Evolutionary conservation across 1,140 invertebrate genomes (phyloP).

Genomic region (Drosophila ficusphila): DNA sequence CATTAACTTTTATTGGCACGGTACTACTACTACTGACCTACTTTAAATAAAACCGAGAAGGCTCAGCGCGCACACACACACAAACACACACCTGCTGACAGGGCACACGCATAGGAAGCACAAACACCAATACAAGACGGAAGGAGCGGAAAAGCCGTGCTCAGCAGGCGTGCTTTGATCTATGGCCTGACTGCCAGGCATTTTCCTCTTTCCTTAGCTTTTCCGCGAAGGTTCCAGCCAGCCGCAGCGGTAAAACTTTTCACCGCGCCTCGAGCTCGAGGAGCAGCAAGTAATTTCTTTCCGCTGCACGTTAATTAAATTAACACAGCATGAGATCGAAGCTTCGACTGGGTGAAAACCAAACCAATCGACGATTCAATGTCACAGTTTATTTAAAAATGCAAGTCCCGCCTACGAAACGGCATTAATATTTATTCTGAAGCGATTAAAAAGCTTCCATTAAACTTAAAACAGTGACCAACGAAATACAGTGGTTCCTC

Average conservation of each 20-base stretch:
- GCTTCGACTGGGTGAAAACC: slow-evolving; percentile 15
- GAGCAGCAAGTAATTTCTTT: slow-evolving; percentile 64
- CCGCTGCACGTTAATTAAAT: slow-evolving; percentile 73
- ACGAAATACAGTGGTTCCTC: too few species aligned
- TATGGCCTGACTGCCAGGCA: slow-evolving; percentile 50
- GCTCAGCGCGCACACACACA: slow-evolving; percentile 21
- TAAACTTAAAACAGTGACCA: too few species aligned
- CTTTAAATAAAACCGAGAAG: slow-evolving; percentile 59
- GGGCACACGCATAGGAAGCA: slow-evolving; percentile 29
- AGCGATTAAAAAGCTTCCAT: too few species aligned
- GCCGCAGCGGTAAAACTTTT: slow-evolving; percentile 29
- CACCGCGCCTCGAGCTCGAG: slow-evolving; percentile 1
- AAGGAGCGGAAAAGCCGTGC: slow-evolving; percentile 31
- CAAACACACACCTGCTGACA: slow-evolving; percentile 65
- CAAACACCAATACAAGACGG: slow-evolving; percentile 21
- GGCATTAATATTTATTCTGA: too few species aligned
- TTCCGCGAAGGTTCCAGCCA: slow-evolving; percentile 48
- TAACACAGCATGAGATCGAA: slow-evolving; percentile 57
- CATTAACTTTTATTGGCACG: slow-evolving; percentile 80
- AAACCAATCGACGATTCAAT: slow-evolving; percentile 12
- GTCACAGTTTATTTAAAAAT: neutral
- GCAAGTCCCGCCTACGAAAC: neutral
- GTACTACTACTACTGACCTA: slow-evolving; percentile 74
- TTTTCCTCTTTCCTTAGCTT: slow-evolving; percentile 26
- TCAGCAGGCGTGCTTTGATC: slow-evolving; percentile 71